These are phyloP conservation scores for Iphiclides podalirius DNA, from an alignment of 2,888 invertebrate genomes.

Conservation along the genomic window DNA sequence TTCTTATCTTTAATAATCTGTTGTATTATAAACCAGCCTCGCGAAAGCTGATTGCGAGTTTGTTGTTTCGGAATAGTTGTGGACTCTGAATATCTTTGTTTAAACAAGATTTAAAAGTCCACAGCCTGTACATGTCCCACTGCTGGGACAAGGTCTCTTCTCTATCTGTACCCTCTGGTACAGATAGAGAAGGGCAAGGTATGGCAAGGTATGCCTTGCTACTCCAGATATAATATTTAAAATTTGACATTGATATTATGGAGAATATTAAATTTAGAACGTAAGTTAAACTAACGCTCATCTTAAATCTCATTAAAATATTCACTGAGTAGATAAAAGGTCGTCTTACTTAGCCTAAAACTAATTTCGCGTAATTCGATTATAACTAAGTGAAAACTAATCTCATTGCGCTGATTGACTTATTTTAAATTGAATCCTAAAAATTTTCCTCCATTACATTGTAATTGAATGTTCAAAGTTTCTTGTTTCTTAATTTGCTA, in stretches of 20 bases:
- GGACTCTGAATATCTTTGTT: neutral
- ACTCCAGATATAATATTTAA: too few species aligned
- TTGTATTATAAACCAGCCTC: neutral
- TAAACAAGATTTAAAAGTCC: too few species aligned
- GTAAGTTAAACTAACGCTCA: too few species aligned
- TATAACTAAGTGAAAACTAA: conserved; percentile 1
- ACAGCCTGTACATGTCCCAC: too few species aligned
- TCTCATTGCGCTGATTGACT: neutral
- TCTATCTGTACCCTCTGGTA: too few species aligned
- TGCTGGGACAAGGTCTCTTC: too few species aligned
- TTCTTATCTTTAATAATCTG: conserved; percentile 1
- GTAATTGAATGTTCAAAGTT: neutral
- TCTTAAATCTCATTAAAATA: too few species aligned
- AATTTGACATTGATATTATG: neutral
- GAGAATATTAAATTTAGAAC: neutral
- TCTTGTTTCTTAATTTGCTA: too few species aligned
- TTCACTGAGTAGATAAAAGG: neutral
- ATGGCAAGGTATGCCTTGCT: too few species aligned
- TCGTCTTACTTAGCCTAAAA: neutral
- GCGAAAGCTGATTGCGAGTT: neutral
- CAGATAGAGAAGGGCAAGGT: too few species aligned
- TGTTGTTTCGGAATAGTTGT: neutral
- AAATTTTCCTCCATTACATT: neutral
- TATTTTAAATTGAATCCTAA: neutral
- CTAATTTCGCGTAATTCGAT: conserved; percentile 2